A percentile compares a stretch with the other conserved stretches of the same genome.
These are phyloP conservation scores for Patiria miniata DNA, from an alignment of 35 echinoderm and acorn worm species.

Conservation along the genomic window DNA sequence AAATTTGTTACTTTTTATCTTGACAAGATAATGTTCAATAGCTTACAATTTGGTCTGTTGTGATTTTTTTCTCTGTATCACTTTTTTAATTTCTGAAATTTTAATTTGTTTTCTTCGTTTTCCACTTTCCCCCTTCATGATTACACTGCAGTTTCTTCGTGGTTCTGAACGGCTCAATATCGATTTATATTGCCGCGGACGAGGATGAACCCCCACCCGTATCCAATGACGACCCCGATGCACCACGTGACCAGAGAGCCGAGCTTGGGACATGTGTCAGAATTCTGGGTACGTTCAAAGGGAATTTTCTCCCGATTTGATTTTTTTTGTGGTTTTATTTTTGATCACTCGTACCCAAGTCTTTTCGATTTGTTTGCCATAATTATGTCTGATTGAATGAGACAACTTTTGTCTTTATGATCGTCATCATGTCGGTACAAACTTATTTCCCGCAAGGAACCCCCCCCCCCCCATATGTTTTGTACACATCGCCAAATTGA, in stretches of 20 bases:
- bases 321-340: not conserved
- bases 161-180: conserved; percentile 41
- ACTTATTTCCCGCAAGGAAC: too few relatives aligned
- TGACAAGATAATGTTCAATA: too few relatives aligned
- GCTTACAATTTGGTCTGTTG: too few relatives aligned
- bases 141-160: conserved; percentile 45
- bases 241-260: not conserved
- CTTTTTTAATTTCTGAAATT: not conserved
- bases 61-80: too few relatives aligned
- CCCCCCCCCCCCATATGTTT: too few relatives aligned
- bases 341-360: too few relatives aligned
- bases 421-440: too few relatives aligned
- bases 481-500: too few relatives aligned
- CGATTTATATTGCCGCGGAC: conserved; percentile 38
- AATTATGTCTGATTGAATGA: not conserved
- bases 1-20: too few relatives aligned
- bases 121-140: not conserved
- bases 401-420: too few relatives aligned
- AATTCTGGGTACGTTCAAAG: conserved; percentile 29
- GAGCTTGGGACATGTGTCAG: conserved; percentile 34
- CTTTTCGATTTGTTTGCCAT: too few relatives aligned
- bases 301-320: not conserved
- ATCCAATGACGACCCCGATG: not conserved
- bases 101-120: not conserved
- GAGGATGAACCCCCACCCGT: not conserved